Conservation (phyloP, 2,113 vertebrate species). For the Macquaria australasica region DNA sequence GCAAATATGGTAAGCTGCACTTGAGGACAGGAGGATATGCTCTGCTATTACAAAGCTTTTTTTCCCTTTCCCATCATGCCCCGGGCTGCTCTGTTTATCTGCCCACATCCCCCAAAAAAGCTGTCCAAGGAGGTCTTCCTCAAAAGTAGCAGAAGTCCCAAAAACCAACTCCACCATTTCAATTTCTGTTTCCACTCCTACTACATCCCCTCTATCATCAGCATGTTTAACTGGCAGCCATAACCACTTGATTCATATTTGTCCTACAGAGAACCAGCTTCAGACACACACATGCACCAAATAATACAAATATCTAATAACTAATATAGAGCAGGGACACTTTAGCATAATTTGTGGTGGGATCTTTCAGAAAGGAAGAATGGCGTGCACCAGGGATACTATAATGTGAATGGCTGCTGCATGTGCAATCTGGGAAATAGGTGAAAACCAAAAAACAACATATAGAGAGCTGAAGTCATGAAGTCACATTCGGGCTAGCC, state of each 20-base stretch:
- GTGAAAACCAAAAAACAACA: neutral
- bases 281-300: neutral
- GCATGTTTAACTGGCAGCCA: slow-evolving; percentile 43
- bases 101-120: slow-evolving; percentile 37
- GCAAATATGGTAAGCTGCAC: slow-evolving; percentile 77
- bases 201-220: slow-evolving; percentile 15
- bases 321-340: neutral
- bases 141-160: slow-evolving; percentile 6
- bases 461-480: too few species aligned
- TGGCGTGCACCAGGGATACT: neutral
- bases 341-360: neutral
- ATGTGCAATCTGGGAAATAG: neutral
- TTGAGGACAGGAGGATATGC: slow-evolving; percentile 72
- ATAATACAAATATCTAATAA: neutral
- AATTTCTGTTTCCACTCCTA: slow-evolving; percentile 17
- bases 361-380: neutral
- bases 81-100: slow-evolving; percentile 80
- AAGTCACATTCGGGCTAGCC: too few species aligned
- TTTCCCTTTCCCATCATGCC: slow-evolving; percentile 57
- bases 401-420: neutral
- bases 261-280: slow-evolving; percentile 16
- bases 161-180: slow-evolving; percentile 15
- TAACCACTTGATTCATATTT: slow-evolving; percentile 44
- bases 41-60: slow-evolving; percentile 72
- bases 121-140: slow-evolving; percentile 47